phyloP scores from a whole-genome alignment of 23 tunicate species.

The Styela clava region DNA sequence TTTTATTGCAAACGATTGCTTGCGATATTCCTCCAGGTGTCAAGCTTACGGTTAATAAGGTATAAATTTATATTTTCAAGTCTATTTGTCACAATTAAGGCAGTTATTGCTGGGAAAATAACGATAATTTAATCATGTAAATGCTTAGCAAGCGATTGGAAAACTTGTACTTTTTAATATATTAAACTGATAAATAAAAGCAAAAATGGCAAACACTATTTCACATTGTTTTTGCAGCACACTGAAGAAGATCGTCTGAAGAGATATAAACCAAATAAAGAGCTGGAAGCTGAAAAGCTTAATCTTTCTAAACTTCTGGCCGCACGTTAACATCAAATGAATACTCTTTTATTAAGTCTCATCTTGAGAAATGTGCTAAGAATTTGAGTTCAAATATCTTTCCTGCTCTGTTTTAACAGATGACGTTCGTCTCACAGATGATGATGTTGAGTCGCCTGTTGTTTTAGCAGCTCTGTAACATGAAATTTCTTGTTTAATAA shows the following conservation, averaged over 20 bases:
- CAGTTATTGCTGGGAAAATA: no score
- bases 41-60: slow-evolving; percentile 16
- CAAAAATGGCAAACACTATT: background rate
- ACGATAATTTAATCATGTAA: no score
- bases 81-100: no score
- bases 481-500: background rate
- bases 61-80: background rate
- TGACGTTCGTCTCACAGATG: slow-evolving; percentile 8
- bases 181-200: no score
- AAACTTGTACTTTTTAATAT: no score
- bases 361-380: slow-evolving; percentile 14
- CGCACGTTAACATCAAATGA: background rate
- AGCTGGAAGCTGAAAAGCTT: background rate
- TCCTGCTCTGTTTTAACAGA: slow-evolving; percentile 3
- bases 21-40: slow-evolving; percentile 36
- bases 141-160: no score
- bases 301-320: background rate
- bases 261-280: slow-evolving; percentile 8
- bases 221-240: slow-evolving; percentile 13
- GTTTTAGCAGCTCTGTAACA: slow-evolving; percentile 24
- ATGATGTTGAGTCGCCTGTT: background rate
- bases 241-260: slow-evolving; percentile 18
- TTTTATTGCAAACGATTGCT: slow-evolving; percentile 44
- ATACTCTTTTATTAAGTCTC: slow-evolving; percentile 10
- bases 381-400: background rate